A percentile compares a stretch with the other conserved stretches of the same genome.
Evolutionary conservation across 2,113 vertebrate genomes (phyloP).

Genomic region (Rhynchopsitta pachyrhyncha): DNA sequence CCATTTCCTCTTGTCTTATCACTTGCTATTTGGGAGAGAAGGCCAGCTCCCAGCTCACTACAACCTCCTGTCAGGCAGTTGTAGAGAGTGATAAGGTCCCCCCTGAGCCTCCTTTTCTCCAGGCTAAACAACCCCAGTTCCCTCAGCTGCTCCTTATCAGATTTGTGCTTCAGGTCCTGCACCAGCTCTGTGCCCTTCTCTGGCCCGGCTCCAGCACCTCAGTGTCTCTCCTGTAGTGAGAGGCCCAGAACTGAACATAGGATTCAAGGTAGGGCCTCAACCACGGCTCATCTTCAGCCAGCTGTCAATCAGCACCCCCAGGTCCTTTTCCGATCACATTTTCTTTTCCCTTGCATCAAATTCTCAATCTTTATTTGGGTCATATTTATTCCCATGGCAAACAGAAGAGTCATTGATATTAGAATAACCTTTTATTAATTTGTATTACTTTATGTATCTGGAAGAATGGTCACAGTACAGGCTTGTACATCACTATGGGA

Average conservation of each 20-base stretch:
- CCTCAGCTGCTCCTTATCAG: too few species aligned
- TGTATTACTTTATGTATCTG: background rate
- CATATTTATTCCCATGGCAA: background rate
- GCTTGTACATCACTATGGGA: background rate
- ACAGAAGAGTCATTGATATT: background rate
- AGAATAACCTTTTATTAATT: background rate
- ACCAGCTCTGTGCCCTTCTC: background rate
- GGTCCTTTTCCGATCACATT: background rate
- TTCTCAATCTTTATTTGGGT: background rate
- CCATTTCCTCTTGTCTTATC: background rate
- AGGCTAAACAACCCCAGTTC: background rate
- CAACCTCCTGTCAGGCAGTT: background rate
- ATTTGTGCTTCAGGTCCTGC: background rate
- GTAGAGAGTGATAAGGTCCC: background rate
- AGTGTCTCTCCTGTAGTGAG: background rate
- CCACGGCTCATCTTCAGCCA: background rate
- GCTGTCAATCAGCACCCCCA: background rate
- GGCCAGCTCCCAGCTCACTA: background rate
- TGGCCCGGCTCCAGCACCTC: background rate
- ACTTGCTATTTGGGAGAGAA: background rate
- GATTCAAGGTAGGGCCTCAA: background rate
- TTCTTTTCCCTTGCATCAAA: background rate
- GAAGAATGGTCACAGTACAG: background rate
- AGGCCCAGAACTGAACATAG: background rate
- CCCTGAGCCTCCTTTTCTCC: background rate